phyloP scores from a whole-genome alignment of 2,797 vertebrate genomes.

The Yasuhikotakia modesta region DNA sequence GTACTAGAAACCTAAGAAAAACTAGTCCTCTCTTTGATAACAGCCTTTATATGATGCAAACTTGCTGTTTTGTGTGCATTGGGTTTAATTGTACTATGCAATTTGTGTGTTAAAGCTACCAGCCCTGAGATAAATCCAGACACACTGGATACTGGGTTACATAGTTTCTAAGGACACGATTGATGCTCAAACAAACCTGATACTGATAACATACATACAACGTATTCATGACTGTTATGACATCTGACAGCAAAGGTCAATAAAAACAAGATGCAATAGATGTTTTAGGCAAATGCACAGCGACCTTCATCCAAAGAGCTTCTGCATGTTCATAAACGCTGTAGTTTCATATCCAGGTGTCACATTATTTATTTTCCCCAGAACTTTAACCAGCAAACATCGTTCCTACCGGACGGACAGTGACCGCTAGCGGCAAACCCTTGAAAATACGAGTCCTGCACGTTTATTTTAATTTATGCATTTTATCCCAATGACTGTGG shows the following conservation, averaged over 20 bases:
- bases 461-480: too few species aligned
- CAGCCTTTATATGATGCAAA: too few species aligned
- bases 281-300: neutral
- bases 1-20: too few species aligned
- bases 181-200: neutral
- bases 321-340: slow-evolving; percentile 10
- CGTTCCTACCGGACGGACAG: slow-evolving; percentile 12
- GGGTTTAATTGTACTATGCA: too few species aligned
- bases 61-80: too few species aligned
- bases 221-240: neutral
- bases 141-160: neutral
- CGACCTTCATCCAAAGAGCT: slow-evolving; percentile 20
- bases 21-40: too few species aligned
- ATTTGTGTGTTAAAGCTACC: neutral
- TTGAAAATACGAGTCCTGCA: neutral
- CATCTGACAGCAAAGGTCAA: neutral
- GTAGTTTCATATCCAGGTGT: slow-evolving; percentile 48
- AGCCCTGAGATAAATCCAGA: slow-evolving; percentile 11
- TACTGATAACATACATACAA: neutral
- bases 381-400: neutral
- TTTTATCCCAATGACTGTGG: neutral
- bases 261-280: neutral
- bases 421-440: slow-evolving; percentile 33
- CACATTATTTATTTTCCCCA: slow-evolving; percentile 59
- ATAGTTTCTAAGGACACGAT: neutral